These are phyloP conservation scores for Synanthedon andrenaeformis DNA, from an alignment of 2,888 invertebrate genomes.

Conservation along the genomic window DNA sequence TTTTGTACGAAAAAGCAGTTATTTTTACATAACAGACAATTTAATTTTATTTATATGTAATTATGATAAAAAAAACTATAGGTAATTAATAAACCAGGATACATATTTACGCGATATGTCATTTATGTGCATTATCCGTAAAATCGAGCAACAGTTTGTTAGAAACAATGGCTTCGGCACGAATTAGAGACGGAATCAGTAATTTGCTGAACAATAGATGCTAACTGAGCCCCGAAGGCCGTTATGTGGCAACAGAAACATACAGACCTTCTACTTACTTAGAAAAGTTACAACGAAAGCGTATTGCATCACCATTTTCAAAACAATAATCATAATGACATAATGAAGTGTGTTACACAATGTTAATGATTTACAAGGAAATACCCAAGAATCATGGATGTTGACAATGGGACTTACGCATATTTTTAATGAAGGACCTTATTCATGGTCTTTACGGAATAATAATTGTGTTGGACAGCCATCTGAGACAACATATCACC, in stretches of 20 bases:
- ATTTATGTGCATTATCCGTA: slow-evolving; percentile 38
- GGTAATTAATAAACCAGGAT: too few relatives aligned
- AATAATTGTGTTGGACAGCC: slow-evolving; percentile 35
- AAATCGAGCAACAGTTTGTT: slow-evolving; percentile 44
- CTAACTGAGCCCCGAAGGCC: slow-evolving; percentile 58
- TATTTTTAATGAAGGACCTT: slow-evolving; percentile 7
- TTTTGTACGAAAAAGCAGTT: too few relatives aligned
- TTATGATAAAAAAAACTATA: too few relatives aligned
- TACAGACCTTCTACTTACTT: slow-evolving; percentile 15
- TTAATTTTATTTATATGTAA: too few relatives aligned
- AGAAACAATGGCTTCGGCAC: slow-evolving; percentile 51
- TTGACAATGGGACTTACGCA: slow-evolving; percentile 10
- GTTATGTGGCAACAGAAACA: slow-evolving; percentile 36
- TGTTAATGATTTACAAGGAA: slow-evolving; percentile 17
- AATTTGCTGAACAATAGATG: slow-evolving; percentile 60
- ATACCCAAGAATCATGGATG: slow-evolving; percentile 11
- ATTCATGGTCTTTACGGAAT: slow-evolving; percentile 39
- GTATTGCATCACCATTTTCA: background rate
- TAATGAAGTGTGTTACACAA: background rate
- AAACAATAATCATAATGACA: too few relatives aligned
- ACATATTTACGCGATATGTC: too few relatives aligned
- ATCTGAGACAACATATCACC: slow-evolving; percentile 34
- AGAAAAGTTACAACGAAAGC: slow-evolving; percentile 2
- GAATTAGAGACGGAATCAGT: slow-evolving; percentile 57
- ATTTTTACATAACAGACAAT: too few relatives aligned